Evolutionary conservation across 2,797 vertebrate genomes (phyloP).

Genomic region (Helostoma temminkii): DNA sequence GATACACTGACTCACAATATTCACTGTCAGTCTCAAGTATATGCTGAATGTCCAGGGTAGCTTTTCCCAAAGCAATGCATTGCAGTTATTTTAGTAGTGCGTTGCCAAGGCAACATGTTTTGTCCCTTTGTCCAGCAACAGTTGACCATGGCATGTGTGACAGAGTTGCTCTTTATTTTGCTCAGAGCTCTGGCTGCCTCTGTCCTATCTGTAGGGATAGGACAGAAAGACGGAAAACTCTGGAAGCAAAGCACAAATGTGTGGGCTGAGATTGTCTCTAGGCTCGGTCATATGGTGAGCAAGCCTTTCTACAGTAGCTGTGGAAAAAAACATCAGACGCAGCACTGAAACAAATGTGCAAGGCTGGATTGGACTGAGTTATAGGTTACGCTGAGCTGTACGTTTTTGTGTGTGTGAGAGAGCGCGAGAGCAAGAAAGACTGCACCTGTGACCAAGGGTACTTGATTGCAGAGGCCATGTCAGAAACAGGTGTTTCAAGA

Average conservation of each 20-base stretch:
- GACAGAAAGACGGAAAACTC: constrained; percentile 62
- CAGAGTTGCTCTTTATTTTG: constrained; percentile 60
- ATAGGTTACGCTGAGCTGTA: constrained; percentile 50
- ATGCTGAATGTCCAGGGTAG: constrained; percentile 44
- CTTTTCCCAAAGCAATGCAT: constrained; percentile 50
- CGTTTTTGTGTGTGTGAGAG: constrained; percentile 15
- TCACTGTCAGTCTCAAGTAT: constrained; percentile 16
- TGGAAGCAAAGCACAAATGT: constrained; percentile 51
- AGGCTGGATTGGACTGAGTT: constrained; percentile 23
- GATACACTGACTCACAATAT: constrained; percentile 7
- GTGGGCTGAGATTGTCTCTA: constrained; percentile 55
- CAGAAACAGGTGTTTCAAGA: constrained; percentile 64
- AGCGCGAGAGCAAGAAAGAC: constrained; percentile 14
- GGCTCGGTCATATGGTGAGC: constrained; percentile 49
- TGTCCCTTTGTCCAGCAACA: constrained; percentile 72
- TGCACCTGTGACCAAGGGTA: constrained; percentile 39
- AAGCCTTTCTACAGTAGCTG: constrained; percentile 49
- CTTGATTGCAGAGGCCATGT: constrained; percentile 47
- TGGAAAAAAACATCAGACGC: constrained; percentile 39
- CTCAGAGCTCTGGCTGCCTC: constrained; percentile 59
- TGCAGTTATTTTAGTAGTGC: constrained; percentile 53
- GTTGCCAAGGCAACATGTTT: constrained; percentile 75
- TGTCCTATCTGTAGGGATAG: constrained; percentile 41
- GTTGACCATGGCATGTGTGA: constrained; percentile 64
- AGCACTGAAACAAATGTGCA: constrained; percentile 50